phyloP scores from a whole-genome alignment of 2,888 invertebrate species.

The Eumacrocentrus americanus region DNA sequence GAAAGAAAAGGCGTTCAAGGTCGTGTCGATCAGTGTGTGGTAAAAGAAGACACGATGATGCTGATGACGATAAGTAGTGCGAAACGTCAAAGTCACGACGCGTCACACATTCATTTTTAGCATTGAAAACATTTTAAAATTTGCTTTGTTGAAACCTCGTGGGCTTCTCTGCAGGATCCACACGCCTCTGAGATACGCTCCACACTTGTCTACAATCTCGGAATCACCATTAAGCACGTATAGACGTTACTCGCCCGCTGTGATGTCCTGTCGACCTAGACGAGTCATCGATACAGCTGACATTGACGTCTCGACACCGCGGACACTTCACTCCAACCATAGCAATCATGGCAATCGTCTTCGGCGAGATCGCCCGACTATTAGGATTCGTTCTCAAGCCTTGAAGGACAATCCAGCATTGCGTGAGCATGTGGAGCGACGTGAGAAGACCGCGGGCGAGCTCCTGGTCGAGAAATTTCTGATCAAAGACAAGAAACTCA shows the following conservation, averaged over 20 bases:
- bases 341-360: constrained; percentile 47
- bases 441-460: constrained; percentile 74
- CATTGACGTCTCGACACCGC: constrained; percentile 77
- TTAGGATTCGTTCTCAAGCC: constrained; percentile 59
- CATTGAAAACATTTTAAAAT: no score
- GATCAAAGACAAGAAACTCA: constrained; percentile 67
- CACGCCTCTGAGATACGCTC: constrained; percentile 67
- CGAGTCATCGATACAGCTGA: constrained; percentile 80
- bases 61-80: constrained; percentile 7
- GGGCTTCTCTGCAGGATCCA: constrained; percentile 48
- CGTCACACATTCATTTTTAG: no score
- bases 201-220: constrained; percentile 76
- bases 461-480: constrained; percentile 77
- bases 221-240: constrained; percentile 62
- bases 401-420: constrained; percentile 60
- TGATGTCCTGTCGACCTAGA: constrained; percentile 68
- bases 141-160: no score
- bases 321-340: constrained; percentile 39
- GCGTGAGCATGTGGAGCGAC: constrained; percentile 61
- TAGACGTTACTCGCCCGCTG: constrained; percentile 51
- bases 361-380: constrained; percentile 53
- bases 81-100: background rate
- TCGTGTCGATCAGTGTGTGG: background rate
- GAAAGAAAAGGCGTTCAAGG: constrained; percentile 19
- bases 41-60: background rate